Evolutionary conservation across 2,888 invertebrate genomes (phyloP).

Genomic region (Ecliptopera silaceata): DNA sequence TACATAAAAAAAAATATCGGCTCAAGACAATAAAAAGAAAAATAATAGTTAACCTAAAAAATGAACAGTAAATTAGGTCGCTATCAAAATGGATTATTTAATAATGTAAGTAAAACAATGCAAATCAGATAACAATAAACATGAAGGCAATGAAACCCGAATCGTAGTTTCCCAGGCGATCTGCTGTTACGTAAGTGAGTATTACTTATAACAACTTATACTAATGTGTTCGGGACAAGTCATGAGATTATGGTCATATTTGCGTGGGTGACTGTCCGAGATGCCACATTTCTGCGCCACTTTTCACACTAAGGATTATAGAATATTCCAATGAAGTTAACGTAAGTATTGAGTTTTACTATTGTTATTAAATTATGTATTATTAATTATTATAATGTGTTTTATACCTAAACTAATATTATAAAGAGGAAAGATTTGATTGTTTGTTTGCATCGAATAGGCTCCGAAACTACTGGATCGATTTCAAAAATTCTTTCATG

Average conservation of each 20-base stretch:
- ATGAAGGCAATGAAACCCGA: conserved; percentile 28
- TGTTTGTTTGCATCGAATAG: too few relatives aligned
- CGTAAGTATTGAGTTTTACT: too few relatives aligned
- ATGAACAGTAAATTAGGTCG: conserved; percentile 15
- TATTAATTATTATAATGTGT: too few relatives aligned
- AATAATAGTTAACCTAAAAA: neutral
- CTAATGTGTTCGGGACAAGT: conserved; percentile 14
- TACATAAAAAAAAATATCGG: too few relatives aligned
- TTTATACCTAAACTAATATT: too few relatives aligned
- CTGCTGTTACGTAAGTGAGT: conserved; percentile 30
- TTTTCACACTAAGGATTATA: too few relatives aligned
- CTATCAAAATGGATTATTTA: conserved; percentile 22
- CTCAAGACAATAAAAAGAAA: neutral
- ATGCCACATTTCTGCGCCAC: too few relatives aligned
- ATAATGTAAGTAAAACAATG: conserved; percentile 30
- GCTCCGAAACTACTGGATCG: too few relatives aligned
- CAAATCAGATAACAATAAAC: conserved; percentile 32
- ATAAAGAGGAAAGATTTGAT: too few relatives aligned
- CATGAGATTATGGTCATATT: neutral
- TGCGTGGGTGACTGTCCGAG: neutral
- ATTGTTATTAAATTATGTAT: too few relatives aligned
- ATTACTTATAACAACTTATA: conserved; percentile 19
- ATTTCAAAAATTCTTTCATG: too few relatives aligned
- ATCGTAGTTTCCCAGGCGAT: conserved; percentile 36
- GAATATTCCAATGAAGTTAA: too few relatives aligned